Percentiles rank a stretch among this genome's conserved stretches.
Conservation (phyloP, 2,113 vertebrate genomes). For the Chamaea fasciata region DNA sequence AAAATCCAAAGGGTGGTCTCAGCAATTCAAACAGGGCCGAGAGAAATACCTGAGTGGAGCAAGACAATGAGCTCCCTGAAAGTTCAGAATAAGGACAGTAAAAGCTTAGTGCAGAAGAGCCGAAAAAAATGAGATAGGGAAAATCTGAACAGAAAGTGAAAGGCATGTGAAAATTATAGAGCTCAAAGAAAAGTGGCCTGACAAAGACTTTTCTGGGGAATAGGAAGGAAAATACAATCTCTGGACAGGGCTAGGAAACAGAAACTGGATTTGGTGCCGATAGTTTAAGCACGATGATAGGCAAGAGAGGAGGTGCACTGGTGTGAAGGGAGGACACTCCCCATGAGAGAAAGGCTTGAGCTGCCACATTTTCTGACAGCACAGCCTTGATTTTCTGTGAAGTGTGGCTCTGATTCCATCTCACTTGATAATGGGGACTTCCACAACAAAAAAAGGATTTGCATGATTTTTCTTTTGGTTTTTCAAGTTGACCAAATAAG, state of each 20-base stretch:
- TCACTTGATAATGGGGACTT: background rate
- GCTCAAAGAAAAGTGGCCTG: background rate
- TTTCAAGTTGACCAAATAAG: background rate
- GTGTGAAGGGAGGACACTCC: background rate
- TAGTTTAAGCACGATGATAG: background rate
- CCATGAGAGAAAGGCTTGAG: background rate
- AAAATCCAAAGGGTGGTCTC: background rate
- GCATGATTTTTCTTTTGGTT: background rate
- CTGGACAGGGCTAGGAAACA: background rate
- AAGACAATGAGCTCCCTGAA: background rate
- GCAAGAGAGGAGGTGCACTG: background rate
- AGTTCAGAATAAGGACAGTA: background rate
- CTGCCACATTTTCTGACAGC: background rate
- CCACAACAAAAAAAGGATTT: background rate
- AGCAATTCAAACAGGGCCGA: background rate
- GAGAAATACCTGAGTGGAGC: background rate
- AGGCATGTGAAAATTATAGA: background rate
- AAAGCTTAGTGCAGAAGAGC: background rate
- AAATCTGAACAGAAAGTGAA: background rate
- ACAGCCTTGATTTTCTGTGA: background rate
- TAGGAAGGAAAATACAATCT: background rate
- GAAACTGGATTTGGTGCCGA: background rate
- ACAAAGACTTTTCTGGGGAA: background rate
- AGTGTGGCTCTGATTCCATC: background rate
- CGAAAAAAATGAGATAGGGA: background rate